phyloP scores from a whole-genome alignment of 2,888 invertebrate genomes.

The Machimus rusticus region DNA sequence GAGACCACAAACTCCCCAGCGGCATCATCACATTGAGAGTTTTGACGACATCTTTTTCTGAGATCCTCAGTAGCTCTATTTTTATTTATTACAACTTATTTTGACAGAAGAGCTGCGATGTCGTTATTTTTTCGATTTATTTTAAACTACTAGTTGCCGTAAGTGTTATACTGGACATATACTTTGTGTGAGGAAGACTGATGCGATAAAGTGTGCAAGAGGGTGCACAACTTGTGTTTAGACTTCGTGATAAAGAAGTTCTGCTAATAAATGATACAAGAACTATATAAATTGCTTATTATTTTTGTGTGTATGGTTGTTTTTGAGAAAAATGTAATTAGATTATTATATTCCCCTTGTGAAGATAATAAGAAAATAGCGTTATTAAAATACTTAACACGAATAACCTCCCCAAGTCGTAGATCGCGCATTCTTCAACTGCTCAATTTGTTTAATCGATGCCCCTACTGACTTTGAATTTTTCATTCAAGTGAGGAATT shows the following conservation, averaged over 20 bases:
- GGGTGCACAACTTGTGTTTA: neutral
- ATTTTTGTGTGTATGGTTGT: neutral
- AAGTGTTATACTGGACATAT: neutral
- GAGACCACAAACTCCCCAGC: constrained; percentile 46
- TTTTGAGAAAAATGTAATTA: too few species aligned
- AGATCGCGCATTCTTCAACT: too few species aligned
- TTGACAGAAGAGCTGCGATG: neutral
- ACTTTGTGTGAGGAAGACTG: neutral
- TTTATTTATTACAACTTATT: neutral
- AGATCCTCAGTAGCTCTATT: neutral
- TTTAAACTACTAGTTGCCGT: neutral
- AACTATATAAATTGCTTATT: neutral
- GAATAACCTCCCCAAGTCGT: too few species aligned
- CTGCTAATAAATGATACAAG: neutral
- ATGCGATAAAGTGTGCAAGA: neutral
- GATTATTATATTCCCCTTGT: too few species aligned
- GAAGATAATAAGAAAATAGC: too few species aligned
- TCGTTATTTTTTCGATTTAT: neutral
- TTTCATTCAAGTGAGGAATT: too few species aligned
- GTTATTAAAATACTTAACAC: too few species aligned
- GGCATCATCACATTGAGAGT: constrained; percentile 46
- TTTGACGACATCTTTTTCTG: constrained; percentile 50
- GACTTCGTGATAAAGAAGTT: neutral
- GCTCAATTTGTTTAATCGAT: too few species aligned
- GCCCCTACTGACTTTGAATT: too few species aligned